Conservation (phyloP, 2,797 vertebrate species). For the Platalea minor region DNA sequence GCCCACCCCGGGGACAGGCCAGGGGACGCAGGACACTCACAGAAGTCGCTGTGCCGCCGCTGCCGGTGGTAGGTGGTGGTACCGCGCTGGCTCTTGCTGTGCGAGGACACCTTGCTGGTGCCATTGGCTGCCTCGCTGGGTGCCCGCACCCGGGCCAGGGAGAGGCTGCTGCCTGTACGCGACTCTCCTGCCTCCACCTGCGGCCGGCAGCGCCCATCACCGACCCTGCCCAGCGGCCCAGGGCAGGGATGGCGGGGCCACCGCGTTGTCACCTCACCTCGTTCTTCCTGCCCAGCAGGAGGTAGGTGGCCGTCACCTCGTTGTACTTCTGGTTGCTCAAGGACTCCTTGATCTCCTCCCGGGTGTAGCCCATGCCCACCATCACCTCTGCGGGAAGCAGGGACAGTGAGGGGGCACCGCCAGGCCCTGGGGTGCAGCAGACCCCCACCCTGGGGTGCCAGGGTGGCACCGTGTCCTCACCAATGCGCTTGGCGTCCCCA, state of each 20-base stretch:
- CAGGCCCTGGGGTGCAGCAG: neutral
- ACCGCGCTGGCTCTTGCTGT: conserved; percentile 87
- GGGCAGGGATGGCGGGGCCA: neutral
- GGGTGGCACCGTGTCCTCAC: conserved; percentile 68
- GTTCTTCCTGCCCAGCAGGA: conserved; percentile 84
- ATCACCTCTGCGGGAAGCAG: conserved; percentile 83
- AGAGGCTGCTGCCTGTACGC: conserved; percentile 83
- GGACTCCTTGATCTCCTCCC: conserved; percentile 89
- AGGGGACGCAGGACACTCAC: conserved; percentile 70
- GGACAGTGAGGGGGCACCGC: neutral
- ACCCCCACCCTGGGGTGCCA: neutral
- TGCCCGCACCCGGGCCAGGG: conserved; percentile 87
- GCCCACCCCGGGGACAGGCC: neutral
- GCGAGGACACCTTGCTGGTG: conserved; percentile 80
- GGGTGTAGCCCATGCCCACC: conserved; percentile 92
- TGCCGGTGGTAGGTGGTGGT: conserved; percentile 91
- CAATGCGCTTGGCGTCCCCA: conserved; percentile 87
- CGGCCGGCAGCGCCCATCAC: neutral
- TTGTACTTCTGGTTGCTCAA: conserved; percentile 89
- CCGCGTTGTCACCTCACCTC: conserved; percentile 54
- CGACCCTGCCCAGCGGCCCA: accelerated
- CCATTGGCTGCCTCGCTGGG: conserved; percentile 87
- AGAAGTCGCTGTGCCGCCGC: conserved; percentile 93
- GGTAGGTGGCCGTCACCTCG: conserved; percentile 92
- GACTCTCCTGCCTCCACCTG: conserved; percentile 83